Percentiles rank a stretch among this genome's conserved stretches.
These are phyloP conservation scores for Trissolcus brochymenae DNA, from an alignment of 2,888 invertebrate genomes.

Conservation along the genomic window DNA sequence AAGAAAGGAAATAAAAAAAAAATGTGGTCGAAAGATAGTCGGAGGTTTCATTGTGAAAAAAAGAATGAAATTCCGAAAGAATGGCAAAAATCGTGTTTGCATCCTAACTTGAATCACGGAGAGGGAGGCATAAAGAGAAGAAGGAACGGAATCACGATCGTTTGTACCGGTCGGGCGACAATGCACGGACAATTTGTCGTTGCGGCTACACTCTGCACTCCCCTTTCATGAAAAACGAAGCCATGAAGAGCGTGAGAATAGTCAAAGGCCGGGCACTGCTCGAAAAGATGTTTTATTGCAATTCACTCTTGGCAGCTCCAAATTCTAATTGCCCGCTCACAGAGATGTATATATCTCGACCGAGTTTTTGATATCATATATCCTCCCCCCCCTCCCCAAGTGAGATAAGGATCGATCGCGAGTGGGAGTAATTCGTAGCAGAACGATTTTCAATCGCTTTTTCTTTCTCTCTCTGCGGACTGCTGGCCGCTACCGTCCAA, in stretches of 20 bases:
- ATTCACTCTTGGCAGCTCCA: conserved; percentile 24
- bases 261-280: conserved; percentile 41
- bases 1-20: conserved; percentile 4
- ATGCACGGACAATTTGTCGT: conserved; percentile 66
- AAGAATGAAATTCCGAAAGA: conserved; percentile 46
- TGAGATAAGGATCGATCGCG: conserved; percentile 2
- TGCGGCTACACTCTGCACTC: conserved; percentile 45
- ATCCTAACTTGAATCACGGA: conserved; percentile 46
- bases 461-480: conserved; percentile 39
- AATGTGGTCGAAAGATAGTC: conserved; percentile 39
- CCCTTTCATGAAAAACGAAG: conserved; percentile 56
- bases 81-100: conserved; percentile 60
- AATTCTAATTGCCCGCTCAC: conserved; percentile 13
- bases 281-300: conserved; percentile 37
- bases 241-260: conserved; percentile 59
- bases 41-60: conserved; percentile 41
- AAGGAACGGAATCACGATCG: conserved; percentile 57
- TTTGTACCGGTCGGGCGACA: conserved; percentile 64
- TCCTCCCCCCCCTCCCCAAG: no score
- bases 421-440: conserved; percentile 62
- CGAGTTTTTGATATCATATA: background rate
- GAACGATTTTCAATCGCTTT: conserved; percentile 58
- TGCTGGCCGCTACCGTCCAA: conserved; percentile 42
- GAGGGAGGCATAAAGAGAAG: conserved; percentile 48
- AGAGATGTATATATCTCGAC: background rate